A percentile compares a stretch with the other conserved stretches of the same genome.
Conservation (phyloP, 2,797 vertebrate species). For the Clarias platycephalus region DNA sequence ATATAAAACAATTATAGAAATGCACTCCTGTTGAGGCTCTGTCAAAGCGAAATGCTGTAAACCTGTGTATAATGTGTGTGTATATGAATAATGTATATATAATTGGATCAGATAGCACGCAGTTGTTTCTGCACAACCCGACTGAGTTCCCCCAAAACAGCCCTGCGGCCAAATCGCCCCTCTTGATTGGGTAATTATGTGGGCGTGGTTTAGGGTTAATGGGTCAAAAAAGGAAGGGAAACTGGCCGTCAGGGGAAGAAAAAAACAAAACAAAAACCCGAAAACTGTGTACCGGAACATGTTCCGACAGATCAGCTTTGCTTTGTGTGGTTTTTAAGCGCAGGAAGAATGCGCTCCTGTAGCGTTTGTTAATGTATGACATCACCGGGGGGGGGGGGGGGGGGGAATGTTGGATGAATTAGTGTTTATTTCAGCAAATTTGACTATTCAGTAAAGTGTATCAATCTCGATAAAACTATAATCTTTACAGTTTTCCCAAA, state of each 20-base stretch:
- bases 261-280: no score
- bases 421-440: not conserved
- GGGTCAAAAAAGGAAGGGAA: conserved; percentile 65
- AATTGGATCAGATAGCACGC: not conserved
- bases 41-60: not conserved
- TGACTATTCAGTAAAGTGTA: not conserved
- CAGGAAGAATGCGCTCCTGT: conserved; percentile 1
- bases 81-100: no score
- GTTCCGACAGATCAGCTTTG: conserved; percentile 42
- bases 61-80: not conserved
- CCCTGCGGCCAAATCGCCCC: conserved; percentile 70
- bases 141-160: conserved; percentile 69
- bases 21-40: not conserved
- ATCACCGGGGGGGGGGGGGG: conserved; percentile 2
- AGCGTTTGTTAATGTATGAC: not conserved
- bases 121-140: not conserved
- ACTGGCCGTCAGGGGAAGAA: conserved; percentile 55
- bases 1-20: no score
- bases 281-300: conserved; percentile 60
- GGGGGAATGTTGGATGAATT: not conserved
- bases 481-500: not conserved
- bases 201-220: conserved; percentile 75
- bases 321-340: conserved; percentile 37
- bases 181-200: conserved; percentile 77
- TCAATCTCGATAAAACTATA: not conserved